phyloP scores from a whole-genome alignment of 2,888 invertebrate species.

The Cotesia congregata region DNA sequence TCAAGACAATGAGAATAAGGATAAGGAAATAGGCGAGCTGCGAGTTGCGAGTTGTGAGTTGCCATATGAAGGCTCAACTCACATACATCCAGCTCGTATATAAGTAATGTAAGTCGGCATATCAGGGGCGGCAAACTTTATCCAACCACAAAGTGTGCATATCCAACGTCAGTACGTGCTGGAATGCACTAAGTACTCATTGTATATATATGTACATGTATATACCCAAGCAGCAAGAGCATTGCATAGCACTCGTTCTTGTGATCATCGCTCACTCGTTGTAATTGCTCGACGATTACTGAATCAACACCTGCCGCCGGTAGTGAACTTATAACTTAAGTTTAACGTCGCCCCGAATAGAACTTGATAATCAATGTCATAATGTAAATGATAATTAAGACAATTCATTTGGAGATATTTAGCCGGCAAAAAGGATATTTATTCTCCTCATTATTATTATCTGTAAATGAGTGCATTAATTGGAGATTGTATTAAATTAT shows the following conservation, averaged over 20 bases:
- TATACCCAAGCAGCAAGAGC: constrained; percentile 27
- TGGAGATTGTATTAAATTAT: too few species aligned
- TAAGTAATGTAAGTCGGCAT: constrained; percentile 35
- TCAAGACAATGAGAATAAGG: neutral
- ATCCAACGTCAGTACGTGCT: constrained; percentile 53
- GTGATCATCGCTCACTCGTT: constrained; percentile 54
- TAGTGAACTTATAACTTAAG: neutral
- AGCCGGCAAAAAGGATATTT: too few species aligned
- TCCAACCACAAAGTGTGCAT: constrained; percentile 25
- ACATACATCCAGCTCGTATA: neutral
- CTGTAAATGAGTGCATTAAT: too few species aligned
- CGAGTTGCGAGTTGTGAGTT: neutral
- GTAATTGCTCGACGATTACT: constrained; percentile 56
- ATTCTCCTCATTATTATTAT: too few species aligned
- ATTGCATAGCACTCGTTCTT: constrained; percentile 56
- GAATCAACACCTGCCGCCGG: constrained; percentile 55
- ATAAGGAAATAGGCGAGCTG: neutral
- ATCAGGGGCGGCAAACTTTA: neutral
- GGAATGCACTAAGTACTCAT: constrained; percentile 57
- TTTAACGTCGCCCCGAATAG: neutral
- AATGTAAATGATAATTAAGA: neutral
- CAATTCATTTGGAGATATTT: neutral
- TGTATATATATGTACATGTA: constrained; percentile 20
- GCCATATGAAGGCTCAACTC: constrained; percentile 15
- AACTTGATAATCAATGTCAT: constrained; percentile 26